Evolutionary conservation across 1,140 invertebrate species (phyloP), one percentile per base, ranked within the genome.

Genomic region (Pogonognathellus flavescens): DNA sequence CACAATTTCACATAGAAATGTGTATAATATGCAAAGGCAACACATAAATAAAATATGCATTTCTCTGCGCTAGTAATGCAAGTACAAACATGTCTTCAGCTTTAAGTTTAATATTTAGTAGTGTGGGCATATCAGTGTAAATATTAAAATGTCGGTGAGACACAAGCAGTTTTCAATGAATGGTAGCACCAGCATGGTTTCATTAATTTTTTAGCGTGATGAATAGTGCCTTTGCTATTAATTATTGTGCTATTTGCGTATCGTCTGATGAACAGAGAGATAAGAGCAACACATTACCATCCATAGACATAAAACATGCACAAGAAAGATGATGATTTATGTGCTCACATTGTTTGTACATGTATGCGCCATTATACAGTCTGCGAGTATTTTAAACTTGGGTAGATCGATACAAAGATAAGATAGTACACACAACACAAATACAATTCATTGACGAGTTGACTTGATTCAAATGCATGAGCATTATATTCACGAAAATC

Each of bases 331-430:
- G 70, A 76, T 41, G 70, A 76, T 76, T 76, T 76, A 76, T 76
- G 70, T 76, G 31, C 70, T 49, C 70, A 76, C 70, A 76, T 76
- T 76, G 70, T 76, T 76, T 76, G 70, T 31, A 76, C 70, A 76
- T 76, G 70, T 76, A 76, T 18, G 41, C 11, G 53, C n/a, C 11
- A 57, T 57, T 57, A 57, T 57, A 41, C 2, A 4, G 2, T n/a
- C 11, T 2, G 11, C 11, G 53, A 41, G 70, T 50, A 76, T 76
- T 31, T 76, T 76, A 76, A 76, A 76, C 41, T 41, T 25, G n/a
- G 41, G 13, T n/a, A 76, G 70, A 76, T 76, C 49, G 70, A 76
- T 76, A 16, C 10, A 16, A 8, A 50, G 70, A 49, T 76, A 41
- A 76, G 41, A 76, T 76, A 76, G n/a, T 31, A 50, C 70, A 66